Evolutionary conservation across 2,113 vertebrate species (phyloP).

Genomic region (Brachionichthys hirsutus): DNA sequence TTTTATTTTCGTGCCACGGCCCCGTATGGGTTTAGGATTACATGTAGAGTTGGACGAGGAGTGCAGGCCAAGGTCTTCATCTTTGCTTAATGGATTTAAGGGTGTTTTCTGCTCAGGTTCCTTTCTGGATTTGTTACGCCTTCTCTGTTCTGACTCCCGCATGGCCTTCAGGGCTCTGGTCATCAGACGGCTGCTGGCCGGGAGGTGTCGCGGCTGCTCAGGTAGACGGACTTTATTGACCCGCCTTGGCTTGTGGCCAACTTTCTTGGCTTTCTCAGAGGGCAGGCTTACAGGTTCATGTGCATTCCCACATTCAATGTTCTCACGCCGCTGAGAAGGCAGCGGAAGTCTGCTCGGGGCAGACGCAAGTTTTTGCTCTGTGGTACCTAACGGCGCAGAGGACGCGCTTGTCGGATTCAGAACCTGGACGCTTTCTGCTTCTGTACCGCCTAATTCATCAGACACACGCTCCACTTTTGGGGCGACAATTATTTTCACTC

Average conservation of each 20-base stretch:
- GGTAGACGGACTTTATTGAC: conserved; percentile 25
- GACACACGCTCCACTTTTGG: not conserved
- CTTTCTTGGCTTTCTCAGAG: conserved; percentile 29
- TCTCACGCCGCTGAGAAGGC: conserved; percentile 2
- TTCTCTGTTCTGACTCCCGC: conserved; percentile 59
- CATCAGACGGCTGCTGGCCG: conserved; percentile 78
- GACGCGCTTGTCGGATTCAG: conserved; percentile 11
- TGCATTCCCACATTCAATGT: not conserved
- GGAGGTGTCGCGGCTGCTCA: conserved; percentile 67
- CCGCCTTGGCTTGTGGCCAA: conserved; percentile 41
- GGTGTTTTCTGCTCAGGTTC: conserved; percentile 28
- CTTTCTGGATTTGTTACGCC: conserved; percentile 33
- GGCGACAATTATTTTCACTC: not conserved
- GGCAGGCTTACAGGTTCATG: not conserved
- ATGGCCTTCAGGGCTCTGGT: conserved; percentile 77
- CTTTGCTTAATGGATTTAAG: conserved; percentile 7
- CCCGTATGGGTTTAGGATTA: conserved; percentile 33
- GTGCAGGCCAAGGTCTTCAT: not conserved
- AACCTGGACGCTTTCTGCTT: conserved; percentile 10
- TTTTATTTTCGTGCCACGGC: conserved; percentile 35
- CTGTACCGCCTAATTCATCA: conserved; percentile 2
- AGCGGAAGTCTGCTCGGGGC: not conserved
- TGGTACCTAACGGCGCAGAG: conserved; percentile 5
- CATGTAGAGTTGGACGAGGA: conserved; percentile 1
- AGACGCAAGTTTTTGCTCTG: conserved; percentile 8